These are phyloP conservation scores for Mycalesis mineus DNA, from an alignment of 2,888 invertebrate species.

Conservation along the genomic window DNA sequence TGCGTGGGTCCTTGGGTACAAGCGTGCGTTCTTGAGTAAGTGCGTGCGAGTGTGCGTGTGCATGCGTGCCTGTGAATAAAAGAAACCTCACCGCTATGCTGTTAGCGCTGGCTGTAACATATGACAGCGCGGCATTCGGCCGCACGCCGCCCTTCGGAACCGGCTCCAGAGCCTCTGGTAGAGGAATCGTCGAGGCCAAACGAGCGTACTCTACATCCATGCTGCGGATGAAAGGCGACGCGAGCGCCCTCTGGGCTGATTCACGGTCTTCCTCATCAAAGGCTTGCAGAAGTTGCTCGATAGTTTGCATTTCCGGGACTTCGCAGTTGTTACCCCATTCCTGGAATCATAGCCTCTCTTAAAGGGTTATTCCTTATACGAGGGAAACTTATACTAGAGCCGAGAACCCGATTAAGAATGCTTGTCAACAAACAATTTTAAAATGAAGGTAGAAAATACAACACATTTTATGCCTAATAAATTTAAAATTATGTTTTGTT, in stretches of 20 bases:
- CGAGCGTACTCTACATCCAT: constrained; percentile 95
- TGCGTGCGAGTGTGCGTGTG: too few species aligned
- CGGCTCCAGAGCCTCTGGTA: constrained; percentile 56
- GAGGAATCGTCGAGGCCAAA: constrained; percentile 49
- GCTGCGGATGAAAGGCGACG: constrained; percentile 90
- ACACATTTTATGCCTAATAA: too few species aligned
- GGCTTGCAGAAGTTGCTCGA: constrained; percentile 86
- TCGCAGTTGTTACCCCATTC: constrained; percentile 94
- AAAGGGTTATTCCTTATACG: too few species aligned
- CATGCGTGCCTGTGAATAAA: too few species aligned
- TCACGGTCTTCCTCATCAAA: constrained; percentile 93
- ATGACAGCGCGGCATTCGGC: constrained; percentile 84
- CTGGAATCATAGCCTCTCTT: constrained; percentile 38
- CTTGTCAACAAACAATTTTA: too few species aligned
- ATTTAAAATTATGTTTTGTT: too few species aligned
- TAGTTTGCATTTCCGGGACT: constrained; percentile 86
- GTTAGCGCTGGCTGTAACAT: constrained; percentile 54
- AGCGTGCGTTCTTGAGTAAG: too few species aligned
- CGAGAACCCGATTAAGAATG: too few species aligned
- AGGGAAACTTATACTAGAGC: too few species aligned
- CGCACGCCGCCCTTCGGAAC: constrained; percentile 79
- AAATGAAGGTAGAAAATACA: too few species aligned
- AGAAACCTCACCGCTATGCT: constrained; percentile 11
- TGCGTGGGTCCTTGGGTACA: too few species aligned
- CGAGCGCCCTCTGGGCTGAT: constrained; percentile 84